phyloP scores from a whole-genome alignment of 2,888 invertebrate species.

The Cerastis rubricosa region DNA sequence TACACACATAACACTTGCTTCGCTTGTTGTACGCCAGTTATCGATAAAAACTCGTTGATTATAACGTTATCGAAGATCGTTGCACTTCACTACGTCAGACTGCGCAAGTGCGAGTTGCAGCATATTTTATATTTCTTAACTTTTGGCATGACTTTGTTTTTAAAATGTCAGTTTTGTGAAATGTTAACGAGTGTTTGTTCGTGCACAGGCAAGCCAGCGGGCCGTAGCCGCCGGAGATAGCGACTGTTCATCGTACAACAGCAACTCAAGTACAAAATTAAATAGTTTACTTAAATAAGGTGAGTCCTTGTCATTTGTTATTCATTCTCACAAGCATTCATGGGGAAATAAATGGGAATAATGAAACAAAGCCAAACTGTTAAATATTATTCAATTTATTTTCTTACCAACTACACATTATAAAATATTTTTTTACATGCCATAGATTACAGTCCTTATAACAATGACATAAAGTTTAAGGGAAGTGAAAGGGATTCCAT shows the following conservation, averaged over 20 bases:
- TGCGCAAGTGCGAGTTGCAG: not conserved
- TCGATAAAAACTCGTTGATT: not conserved
- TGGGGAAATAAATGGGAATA: not conserved
- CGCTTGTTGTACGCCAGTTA: not conserved
- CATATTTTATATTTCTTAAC: not conserved
- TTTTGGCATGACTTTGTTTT: not conserved
- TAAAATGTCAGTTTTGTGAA: not conserved
- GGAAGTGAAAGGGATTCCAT: not conserved
- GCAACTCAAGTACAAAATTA: slow-evolving; percentile 53
- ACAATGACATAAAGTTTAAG: not conserved
- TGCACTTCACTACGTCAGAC: not conserved
- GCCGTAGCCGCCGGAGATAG: slow-evolving; percentile 60
- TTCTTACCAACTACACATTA: not conserved
- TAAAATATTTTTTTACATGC: not conserved
- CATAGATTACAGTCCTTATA: not conserved
- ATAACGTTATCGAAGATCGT: not conserved
- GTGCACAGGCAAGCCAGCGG: slow-evolving; percentile 36
- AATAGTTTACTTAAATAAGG: slow-evolving; percentile 60
- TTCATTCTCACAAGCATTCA: not conserved
- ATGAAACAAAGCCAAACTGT: not conserved
- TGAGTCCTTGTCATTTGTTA: slow-evolving; percentile 18
- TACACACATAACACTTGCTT: not conserved
- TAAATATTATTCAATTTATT: slow-evolving; percentile 15
- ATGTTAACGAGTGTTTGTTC: not conserved
- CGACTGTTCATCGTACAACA: slow-evolving; percentile 9